A percentile compares a stretch with the other conserved stretches of the same genome.
Conservation (phyloP, 2,888 invertebrate species). For the Meiosimyza decipiens region DNA sequence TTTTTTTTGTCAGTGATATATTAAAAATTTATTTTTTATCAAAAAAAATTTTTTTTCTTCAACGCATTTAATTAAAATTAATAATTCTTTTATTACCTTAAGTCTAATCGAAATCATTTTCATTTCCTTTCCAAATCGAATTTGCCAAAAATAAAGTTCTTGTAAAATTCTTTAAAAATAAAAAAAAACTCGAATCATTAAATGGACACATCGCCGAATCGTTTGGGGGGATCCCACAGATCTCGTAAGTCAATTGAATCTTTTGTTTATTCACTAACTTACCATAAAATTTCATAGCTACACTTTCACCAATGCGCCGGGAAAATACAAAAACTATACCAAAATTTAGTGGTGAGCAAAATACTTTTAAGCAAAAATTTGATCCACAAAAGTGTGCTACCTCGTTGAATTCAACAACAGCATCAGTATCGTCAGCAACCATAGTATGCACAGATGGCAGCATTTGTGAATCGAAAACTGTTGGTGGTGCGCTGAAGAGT, state of each 20-base stretch:
- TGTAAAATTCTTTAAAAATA: conserved; percentile 11
- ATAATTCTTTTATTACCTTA: conserved; percentile 28
- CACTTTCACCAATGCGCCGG: conserved; percentile 20
- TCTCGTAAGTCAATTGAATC: background rate
- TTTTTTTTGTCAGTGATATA: conserved; percentile 38
- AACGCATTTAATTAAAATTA: conserved; percentile 36
- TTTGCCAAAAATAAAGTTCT: conserved; percentile 21
- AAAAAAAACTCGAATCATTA: background rate
- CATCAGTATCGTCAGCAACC: conserved; percentile 1
- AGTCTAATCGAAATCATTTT: conserved; percentile 37
- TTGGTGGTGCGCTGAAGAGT: background rate
- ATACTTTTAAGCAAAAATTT: conserved; percentile 33
- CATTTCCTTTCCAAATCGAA: conserved; percentile 25
- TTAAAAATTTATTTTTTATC: conserved; percentile 39
- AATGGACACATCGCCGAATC: conserved; percentile 34
- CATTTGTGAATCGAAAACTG: background rate
- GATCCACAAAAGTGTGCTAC: conserved; percentile 10
- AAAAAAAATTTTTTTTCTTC: conserved; percentile 39
- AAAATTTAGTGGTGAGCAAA: conserved; percentile 34
- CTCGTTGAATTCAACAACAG: background rate
- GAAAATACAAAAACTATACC: conserved; percentile 35
- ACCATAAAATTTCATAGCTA: background rate
- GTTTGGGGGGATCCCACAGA: background rate
- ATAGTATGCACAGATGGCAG: background rate
- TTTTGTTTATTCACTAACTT: background rate